Evolutionary conservation across 2,888 invertebrate genomes (phyloP).

Genomic region (Notodonta ziczac): DNA sequence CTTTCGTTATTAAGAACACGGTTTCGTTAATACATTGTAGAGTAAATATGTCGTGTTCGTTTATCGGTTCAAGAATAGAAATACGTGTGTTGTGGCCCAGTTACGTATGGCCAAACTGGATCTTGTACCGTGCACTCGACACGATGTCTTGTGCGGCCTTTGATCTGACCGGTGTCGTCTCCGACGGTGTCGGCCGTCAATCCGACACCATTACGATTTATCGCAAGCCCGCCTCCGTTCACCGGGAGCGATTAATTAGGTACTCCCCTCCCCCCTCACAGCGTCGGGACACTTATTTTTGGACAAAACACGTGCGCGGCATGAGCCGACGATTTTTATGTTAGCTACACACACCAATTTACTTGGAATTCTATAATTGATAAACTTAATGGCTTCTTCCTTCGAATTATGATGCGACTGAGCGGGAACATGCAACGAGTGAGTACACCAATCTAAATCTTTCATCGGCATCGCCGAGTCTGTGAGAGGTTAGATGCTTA

Average conservation of each 20-base stretch:
- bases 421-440: not conserved
- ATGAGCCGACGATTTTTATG: conserved; percentile 40
- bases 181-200: conserved; percentile 40
- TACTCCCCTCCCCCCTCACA: conserved; percentile 40
- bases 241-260: conserved; percentile 49
- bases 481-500: not conserved
- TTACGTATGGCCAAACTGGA: conserved; percentile 60
- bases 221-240: conserved; percentile 35
- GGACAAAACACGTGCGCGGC: conserved; percentile 60
- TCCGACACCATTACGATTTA: conserved; percentile 45
- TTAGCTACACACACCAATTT: conserved; percentile 17
- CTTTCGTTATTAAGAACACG: conserved; percentile 38
- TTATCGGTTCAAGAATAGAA: conserved; percentile 68
- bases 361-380: conserved; percentile 7
- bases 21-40: conserved; percentile 67
- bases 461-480: not conserved
- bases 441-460: not conserved
- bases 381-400: conserved; percentile 8
- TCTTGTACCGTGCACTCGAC: conserved; percentile 45
- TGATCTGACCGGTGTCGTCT: conserved; percentile 63
- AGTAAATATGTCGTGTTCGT: conserved; percentile 68
- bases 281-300: conserved; percentile 64
- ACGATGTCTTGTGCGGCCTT: conserved; percentile 58
- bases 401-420: not conserved
- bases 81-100: conserved; percentile 68